Conservation (phyloP, 2,113 vertebrate species). For the Etheostoma cragini region DNA sequence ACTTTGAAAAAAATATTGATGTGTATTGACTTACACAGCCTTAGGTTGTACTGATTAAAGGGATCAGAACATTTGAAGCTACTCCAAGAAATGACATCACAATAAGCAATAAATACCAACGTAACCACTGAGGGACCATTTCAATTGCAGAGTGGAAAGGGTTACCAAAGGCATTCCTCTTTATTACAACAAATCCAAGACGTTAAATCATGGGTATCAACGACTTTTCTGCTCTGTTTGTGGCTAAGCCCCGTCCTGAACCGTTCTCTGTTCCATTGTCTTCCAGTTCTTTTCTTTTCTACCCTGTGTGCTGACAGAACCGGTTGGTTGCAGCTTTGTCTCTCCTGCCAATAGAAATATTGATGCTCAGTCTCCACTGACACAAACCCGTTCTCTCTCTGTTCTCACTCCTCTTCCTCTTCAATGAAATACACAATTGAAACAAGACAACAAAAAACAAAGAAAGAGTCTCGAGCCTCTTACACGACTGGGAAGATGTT, state of each 20-base stretch:
- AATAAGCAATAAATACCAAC: too few species aligned
- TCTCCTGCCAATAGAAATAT: constrained; percentile 65
- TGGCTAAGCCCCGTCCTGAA: not conserved
- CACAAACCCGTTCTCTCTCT: constrained; percentile 49
- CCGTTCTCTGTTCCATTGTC: not conserved
- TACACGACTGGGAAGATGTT: not conserved
- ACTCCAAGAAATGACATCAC: too few species aligned
- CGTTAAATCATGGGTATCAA: not conserved
- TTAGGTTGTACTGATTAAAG: too few species aligned
- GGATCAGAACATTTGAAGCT: too few species aligned
- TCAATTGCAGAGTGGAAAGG: too few species aligned
- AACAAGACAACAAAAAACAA: constrained; percentile 5
- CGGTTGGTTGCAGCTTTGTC: constrained; percentile 41
- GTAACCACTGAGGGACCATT: too few species aligned
- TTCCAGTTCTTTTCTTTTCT: not conserved
- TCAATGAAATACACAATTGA: not conserved
- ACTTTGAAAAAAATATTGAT: too few species aligned
- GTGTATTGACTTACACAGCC: too few species aligned
- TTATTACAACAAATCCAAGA: not conserved
- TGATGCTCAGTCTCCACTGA: constrained; percentile 14
- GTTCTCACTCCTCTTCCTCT: constrained; percentile 45
- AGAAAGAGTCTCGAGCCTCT: not conserved
- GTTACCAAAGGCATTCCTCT: not conserved
- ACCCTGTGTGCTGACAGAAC: constrained; percentile 21
- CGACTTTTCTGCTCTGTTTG: not conserved